A percentile compares a stretch with the other conserved stretches of the same genome.
Evolutionary conservation across 2,888 invertebrate species (phyloP).

Genomic region (Tetragonisca angustula): DNA sequence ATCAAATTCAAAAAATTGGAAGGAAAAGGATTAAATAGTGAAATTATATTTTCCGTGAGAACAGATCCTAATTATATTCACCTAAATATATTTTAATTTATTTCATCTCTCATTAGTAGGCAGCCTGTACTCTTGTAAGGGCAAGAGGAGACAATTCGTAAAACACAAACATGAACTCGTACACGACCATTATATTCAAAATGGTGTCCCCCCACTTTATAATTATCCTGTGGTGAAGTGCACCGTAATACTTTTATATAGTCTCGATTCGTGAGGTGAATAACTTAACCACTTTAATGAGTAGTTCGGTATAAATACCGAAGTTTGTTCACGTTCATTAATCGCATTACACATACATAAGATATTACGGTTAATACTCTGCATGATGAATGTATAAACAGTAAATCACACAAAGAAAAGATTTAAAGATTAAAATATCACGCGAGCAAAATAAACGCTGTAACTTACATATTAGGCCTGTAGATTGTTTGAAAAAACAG

Average conservation of each 20-base stretch:
- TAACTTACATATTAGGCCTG: no score
- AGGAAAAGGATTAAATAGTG: background rate
- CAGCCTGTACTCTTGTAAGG: constrained; percentile 37
- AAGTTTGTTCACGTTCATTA: constrained; percentile 56
- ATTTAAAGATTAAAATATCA: background rate
- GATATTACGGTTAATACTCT: constrained; percentile 39
- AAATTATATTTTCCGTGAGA: background rate
- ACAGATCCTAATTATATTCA: background rate
- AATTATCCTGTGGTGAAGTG: constrained; percentile 56
- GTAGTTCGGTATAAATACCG: constrained; percentile 26
- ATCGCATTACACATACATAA: constrained; percentile 40
- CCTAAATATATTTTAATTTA: background rate
- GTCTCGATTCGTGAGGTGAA: constrained; percentile 65
- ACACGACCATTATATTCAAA: constrained; percentile 54
- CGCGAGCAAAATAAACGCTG: background rate
- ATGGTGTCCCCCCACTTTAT: constrained; percentile 42
- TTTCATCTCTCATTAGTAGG: constrained; percentile 52
- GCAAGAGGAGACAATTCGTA: constrained; percentile 55
- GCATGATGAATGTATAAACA: constrained; percentile 2
- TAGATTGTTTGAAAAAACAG: background rate
- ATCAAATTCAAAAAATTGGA: background rate
- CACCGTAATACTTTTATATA: constrained; percentile 63
- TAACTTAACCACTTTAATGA: constrained; percentile 55
- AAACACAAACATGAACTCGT: constrained; percentile 42
- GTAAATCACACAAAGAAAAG: background rate